Conservation (phyloP, 2,797 vertebrate genomes). For the Aplochiton taeniatus region DNA sequence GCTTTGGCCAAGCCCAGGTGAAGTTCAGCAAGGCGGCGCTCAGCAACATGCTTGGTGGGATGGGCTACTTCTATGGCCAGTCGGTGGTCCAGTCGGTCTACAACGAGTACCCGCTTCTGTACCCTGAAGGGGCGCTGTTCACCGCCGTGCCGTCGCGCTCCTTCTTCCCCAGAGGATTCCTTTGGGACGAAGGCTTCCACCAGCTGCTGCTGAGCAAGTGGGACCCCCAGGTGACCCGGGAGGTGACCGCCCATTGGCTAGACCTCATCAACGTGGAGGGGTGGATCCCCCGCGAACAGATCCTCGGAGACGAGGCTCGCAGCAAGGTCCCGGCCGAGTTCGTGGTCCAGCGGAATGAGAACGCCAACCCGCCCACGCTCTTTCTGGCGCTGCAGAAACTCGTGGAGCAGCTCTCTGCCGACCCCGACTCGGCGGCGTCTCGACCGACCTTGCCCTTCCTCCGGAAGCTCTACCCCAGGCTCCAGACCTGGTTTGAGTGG, state of each 20-base stretch:
- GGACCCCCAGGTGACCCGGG: slow-evolving; percentile 82
- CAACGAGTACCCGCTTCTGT: slow-evolving; percentile 78
- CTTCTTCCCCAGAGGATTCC: slow-evolving; percentile 94
- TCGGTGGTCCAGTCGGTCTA: slow-evolving; percentile 82
- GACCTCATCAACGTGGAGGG: slow-evolving; percentile 91
- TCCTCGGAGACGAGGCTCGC: slow-evolving; percentile 89
- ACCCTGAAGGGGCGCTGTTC: slow-evolving; percentile 78
- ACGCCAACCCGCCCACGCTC: slow-evolving; percentile 92
- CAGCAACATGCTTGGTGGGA: slow-evolving; percentile 89
- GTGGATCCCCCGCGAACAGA: slow-evolving; percentile 96
- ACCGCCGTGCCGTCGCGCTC: slow-evolving; percentile 93
- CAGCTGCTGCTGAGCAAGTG: slow-evolving; percentile 89
- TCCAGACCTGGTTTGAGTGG: slow-evolving; percentile 93
- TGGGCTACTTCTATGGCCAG: slow-evolving; percentile 93
- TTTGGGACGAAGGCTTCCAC: slow-evolving; percentile 98
- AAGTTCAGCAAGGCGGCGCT: slow-evolving; percentile 85
- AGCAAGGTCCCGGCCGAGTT: slow-evolving; percentile 91
- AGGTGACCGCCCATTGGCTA: slow-evolving; percentile 88
- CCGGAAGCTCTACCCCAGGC: slow-evolving; percentile 81
- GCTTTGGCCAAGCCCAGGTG: slow-evolving; percentile 69
- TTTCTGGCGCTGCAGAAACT: slow-evolving; percentile 85
- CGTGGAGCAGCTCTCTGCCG: slow-evolving; percentile 63
- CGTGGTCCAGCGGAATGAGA: slow-evolving; percentile 86
- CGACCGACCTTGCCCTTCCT: slow-evolving; percentile 71
- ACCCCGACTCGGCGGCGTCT: slow-evolving; percentile 27